Evolutionary conservation across 2,888 invertebrate species (phyloP).

Genomic region (Mesorhabditis spiculigera): DNA sequence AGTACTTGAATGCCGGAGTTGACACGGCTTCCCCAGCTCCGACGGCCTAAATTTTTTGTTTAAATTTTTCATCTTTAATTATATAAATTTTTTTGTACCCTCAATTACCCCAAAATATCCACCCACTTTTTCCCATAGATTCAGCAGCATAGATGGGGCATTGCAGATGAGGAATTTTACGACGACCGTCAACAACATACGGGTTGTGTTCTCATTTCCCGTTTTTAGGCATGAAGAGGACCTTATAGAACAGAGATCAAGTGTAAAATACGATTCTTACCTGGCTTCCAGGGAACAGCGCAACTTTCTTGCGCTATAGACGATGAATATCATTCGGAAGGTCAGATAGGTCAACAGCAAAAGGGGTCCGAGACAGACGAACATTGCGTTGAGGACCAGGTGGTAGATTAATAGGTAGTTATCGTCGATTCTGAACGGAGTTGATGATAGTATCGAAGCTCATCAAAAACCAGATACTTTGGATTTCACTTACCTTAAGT

Average conservation of each 20-base stretch:
- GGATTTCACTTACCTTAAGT: background rate
- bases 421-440: background rate
- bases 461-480: background rate
- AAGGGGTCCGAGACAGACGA: conserved; percentile 10
- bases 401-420: conserved; percentile 9
- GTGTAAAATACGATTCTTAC: background rate
- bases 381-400: conserved; percentile 1
- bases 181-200: conserved; percentile 13
- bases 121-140: conserved; percentile 12
- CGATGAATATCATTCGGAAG: conserved; percentile 10
- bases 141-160: conserved; percentile 10
- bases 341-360: conserved; percentile 9
- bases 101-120: background rate
- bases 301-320: conserved; percentile 8
- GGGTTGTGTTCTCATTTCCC: conserved; percentile 11
- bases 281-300: conserved; percentile 7
- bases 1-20: conserved; percentile 3
- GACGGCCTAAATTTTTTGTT: background rate
- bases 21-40: background rate
- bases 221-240: background rate
- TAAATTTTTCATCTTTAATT: background rate
- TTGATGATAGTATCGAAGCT: background rate
- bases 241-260: background rate
- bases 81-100: background rate
- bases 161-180: conserved; percentile 13